Percentiles rank a stretch among this genome's conserved stretches.
Evolutionary conservation across 2,888 invertebrate species (phyloP).

Genomic region (Drosophila planitibia): DNA sequence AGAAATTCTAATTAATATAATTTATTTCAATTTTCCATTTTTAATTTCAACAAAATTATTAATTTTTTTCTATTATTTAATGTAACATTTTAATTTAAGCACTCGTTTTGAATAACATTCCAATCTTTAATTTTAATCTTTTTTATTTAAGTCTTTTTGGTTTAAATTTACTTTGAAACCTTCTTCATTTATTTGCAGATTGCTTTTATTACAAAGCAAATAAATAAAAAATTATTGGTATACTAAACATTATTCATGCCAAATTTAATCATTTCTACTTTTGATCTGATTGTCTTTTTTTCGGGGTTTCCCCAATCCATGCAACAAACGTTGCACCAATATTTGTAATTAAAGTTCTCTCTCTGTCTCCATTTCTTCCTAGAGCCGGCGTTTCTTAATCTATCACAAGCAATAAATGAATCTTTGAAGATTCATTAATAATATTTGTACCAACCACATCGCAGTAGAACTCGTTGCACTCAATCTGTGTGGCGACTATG

Average conservation of each 20-base stretch:
- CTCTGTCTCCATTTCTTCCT: background rate
- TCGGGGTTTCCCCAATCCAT: background rate
- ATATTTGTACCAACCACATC: constrained; percentile 77
- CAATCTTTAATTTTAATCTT: background rate
- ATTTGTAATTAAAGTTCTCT: background rate
- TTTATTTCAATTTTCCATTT: background rate
- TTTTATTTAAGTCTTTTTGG: background rate
- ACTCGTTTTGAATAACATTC: background rate
- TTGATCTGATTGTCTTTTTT: background rate
- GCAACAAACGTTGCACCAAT: background rate
- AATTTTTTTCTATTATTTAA: background rate
- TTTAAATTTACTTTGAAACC: background rate
- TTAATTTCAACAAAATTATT: background rate
- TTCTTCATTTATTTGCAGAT: background rate
- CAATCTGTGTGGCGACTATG: constrained; percentile 69
- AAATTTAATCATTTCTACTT: background rate
- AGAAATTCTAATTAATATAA: background rate
- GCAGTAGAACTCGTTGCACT: constrained; percentile 83
- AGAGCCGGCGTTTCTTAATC: background rate
- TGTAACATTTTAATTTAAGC: background rate
- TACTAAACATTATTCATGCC: background rate
- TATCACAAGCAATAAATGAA: background rate
- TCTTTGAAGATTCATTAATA: background rate
- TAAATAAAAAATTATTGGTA: background rate
- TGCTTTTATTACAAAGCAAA: background rate